phyloP scores from a whole-genome alignment of 92 coral and sea anemone genomes.

The Paramuricea clavata region DNA sequence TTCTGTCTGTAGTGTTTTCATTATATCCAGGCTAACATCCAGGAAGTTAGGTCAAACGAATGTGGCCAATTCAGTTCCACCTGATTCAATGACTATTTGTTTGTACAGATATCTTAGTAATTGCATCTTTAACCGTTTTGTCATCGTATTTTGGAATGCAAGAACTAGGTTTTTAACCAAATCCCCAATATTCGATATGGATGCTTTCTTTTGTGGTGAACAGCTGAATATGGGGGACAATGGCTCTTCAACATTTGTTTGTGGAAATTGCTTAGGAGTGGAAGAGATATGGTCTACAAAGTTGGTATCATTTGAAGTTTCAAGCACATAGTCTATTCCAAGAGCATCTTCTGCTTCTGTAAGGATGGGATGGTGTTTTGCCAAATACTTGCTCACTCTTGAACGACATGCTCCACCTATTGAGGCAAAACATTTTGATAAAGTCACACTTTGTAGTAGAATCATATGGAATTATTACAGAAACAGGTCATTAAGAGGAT shows the following conservation, averaged over 20 bases:
- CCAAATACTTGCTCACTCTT: constrained; percentile 13
- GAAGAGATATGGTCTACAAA: background rate
- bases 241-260: background rate
- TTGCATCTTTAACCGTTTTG: constrained; percentile 1
- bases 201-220: background rate
- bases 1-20: constrained; percentile 50
- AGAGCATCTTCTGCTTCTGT: background rate
- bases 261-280: background rate
- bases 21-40: constrained; percentile 43
- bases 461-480: background rate
- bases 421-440: background rate
- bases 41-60: constrained; percentile 60
- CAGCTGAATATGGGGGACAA: constrained; percentile 24
- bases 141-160: background rate
- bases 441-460: background rate
- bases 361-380: background rate
- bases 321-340: background rate
- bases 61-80: constrained; percentile 44
- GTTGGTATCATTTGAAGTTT: background rate
- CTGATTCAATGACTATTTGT: background rate
- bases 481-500: too few relatives aligned
- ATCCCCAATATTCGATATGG: constrained; percentile 10
- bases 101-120: background rate
- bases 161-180: background rate
- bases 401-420: constrained; percentile 15